Conservation (phyloP, 2,888 invertebrate genomes). For the Litoditis marina region DNA sequence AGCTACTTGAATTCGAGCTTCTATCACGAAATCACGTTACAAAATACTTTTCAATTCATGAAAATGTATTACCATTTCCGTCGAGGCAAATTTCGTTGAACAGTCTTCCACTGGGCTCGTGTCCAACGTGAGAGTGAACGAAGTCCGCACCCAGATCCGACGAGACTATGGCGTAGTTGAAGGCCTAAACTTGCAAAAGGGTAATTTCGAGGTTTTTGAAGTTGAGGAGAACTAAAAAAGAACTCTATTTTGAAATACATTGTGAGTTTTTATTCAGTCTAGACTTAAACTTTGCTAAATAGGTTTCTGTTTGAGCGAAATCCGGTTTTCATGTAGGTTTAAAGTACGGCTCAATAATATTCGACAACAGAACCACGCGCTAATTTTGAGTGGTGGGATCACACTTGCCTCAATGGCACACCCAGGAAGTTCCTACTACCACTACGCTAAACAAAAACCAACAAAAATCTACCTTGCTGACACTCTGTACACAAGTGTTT, state of each 20-base stretch:
- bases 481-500: constrained; percentile 89
- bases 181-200: constrained; percentile 70
- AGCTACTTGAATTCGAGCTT: no score
- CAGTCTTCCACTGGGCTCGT: constrained; percentile 91
- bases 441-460: background rate
- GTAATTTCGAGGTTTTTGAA: constrained; percentile 65
- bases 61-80: constrained; percentile 72
- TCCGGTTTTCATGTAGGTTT: no score
- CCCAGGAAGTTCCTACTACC: constrained; percentile 74
- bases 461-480: constrained; percentile 67
- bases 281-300: no score
- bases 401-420: background rate
- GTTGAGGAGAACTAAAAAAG: background rate
- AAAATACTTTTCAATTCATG: no score
- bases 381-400: no score
- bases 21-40: no score
- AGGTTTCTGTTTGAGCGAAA: no score
- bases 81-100: constrained; percentile 94
- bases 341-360: background rate
- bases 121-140: constrained; percentile 89
- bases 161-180: constrained; percentile 90
- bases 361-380: background rate
- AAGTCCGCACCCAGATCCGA: constrained; percentile 71
- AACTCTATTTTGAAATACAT: background rate
- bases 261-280: no score